Conservation (phyloP, 2,888 invertebrate genomes). For the Pachydiplax longipennis region DNA sequence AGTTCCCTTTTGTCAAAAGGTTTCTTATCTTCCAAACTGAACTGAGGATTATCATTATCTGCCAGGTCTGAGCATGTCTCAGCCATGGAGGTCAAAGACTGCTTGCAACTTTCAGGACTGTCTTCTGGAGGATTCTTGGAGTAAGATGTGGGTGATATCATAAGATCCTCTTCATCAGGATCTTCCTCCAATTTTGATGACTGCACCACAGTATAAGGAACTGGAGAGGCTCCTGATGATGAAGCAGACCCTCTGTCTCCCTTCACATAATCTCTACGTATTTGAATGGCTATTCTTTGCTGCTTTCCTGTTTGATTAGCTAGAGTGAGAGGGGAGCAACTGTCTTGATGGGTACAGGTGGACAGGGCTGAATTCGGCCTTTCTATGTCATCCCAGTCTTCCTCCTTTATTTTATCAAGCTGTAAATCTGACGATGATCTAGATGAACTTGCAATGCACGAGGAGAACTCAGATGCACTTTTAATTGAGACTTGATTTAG, state of each 20-base stretch:
- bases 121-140: not conserved
- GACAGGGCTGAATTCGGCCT: constrained; percentile 12
- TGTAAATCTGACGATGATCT: not conserved
- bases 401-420: not conserved
- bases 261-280: constrained; percentile 51
- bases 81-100: not conserved
- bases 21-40: not conserved
- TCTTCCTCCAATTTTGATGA: not conserved
- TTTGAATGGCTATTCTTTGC: constrained; percentile 52
- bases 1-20: not conserved
- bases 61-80: not conserved
- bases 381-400: constrained; percentile 18
- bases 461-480: not conserved
- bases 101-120: not conserved
- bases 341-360: not conserved
- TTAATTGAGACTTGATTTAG: not conserved
- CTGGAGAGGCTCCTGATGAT: not conserved
- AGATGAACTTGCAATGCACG: not conserved
- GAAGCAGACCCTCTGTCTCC: constrained; percentile 45
- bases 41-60: not conserved
- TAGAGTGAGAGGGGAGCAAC: constrained; percentile 9
- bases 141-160: not conserved
- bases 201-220: not conserved
- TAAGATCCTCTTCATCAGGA: not conserved
- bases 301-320: not conserved